Conservation (phyloP, 1,140 invertebrate species). For the Drosophila repleta region DNA sequence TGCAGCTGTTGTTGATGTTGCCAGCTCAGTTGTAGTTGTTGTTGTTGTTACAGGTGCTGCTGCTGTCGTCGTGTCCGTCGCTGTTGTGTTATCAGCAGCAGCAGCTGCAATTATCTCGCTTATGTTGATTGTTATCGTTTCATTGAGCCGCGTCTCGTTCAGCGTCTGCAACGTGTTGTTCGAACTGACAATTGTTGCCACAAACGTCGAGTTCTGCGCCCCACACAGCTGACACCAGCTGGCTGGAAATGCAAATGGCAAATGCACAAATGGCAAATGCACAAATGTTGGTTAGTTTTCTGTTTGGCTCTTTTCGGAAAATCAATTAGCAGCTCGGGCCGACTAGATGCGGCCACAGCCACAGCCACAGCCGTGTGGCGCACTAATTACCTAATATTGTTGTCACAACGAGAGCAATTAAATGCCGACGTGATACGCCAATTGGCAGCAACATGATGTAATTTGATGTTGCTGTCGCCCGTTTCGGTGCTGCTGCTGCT, state of each 20-base stretch:
- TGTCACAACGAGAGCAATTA: conserved; percentile 76
- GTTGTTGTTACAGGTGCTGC: background rate
- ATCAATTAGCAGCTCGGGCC: conserved; percentile 43
- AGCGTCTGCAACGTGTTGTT: conserved; percentile 53
- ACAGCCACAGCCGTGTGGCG: conserved; percentile 14
- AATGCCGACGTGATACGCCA: conserved; percentile 65
- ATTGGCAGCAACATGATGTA: conserved; percentile 35
- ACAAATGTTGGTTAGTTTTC: background rate
- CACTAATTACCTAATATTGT: conserved; percentile 81
- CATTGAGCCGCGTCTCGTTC: conserved; percentile 54
- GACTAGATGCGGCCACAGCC: background rate
- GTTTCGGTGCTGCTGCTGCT: conserved; percentile 24
- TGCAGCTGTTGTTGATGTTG: conserved; percentile 9
- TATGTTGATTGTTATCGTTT: conserved; percentile 62
- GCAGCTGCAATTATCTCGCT: conserved; percentile 66
- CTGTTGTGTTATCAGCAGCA: conserved; percentile 12
- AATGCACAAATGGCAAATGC: background rate
- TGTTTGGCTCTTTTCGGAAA: background rate
- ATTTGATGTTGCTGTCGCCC: conserved; percentile 9
- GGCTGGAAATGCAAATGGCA: conserved; percentile 19
- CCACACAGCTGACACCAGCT: conserved; percentile 37
- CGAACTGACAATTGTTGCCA: conserved; percentile 59
- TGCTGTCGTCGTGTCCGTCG: conserved; percentile 19
- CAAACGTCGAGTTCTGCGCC: conserved; percentile 61
- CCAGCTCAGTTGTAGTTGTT: background rate